phyloP scores from a whole-genome alignment of 2,888 invertebrate genomes.

The Diarsia brunnea region DNA sequence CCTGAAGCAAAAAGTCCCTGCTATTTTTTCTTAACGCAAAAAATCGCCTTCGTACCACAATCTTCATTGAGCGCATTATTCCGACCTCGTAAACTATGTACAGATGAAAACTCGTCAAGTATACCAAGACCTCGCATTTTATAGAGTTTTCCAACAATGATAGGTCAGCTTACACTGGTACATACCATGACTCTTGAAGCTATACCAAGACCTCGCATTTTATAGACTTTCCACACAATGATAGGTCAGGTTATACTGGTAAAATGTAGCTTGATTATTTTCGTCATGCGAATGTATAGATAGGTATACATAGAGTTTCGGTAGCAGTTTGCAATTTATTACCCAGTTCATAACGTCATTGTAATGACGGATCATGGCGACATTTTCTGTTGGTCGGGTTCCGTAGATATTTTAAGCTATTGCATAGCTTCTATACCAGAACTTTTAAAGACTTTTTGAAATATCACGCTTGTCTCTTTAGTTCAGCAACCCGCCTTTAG shows the following conservation, averaged over 20 bases:
- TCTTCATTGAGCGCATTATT: constrained; percentile 28
- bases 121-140: background rate
- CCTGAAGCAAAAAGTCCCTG: background rate
- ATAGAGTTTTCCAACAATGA: background rate
- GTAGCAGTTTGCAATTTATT: constrained; percentile 10
- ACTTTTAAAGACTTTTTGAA: too few relatives aligned
- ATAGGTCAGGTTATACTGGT: background rate
- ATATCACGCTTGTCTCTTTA: too few relatives aligned
- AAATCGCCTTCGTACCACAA: constrained; percentile 35
- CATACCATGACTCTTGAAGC: background rate
- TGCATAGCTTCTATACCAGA: too few relatives aligned
- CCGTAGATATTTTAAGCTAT: constrained; percentile 10
- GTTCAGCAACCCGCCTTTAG: too few relatives aligned
- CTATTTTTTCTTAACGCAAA: background rate
- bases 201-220: background rate
- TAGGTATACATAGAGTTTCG: background rate
- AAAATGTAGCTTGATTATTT: background rate
- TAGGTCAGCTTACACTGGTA: constrained; percentile 1
- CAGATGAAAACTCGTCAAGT: background rate
- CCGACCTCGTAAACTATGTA: constrained; percentile 23
- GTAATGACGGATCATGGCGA: constrained; percentile 6
- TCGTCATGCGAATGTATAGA: background rate
- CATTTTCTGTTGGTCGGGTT: background rate
- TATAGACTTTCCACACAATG: background rate
- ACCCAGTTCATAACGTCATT: constrained; percentile 16